Evolutionary conservation across 2,888 invertebrate genomes (phyloP).

Genomic region (Netelia inedita): DNA sequence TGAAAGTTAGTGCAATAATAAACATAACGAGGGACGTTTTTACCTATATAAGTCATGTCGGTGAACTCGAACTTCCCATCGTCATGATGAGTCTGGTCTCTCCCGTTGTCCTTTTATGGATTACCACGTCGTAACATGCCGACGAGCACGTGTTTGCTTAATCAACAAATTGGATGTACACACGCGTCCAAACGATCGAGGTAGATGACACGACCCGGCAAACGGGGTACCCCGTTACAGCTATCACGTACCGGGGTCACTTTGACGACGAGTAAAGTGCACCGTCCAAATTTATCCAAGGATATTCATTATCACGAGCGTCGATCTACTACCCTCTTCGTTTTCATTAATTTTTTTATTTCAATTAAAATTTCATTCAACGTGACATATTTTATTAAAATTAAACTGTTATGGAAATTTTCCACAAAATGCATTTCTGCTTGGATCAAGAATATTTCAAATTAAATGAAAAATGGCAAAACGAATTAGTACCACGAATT

Average conservation of each 20-base stretch:
- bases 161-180: conserved; percentile 68
- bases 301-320: conserved; percentile 1
- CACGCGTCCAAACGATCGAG: conserved; percentile 28
- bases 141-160: conserved; percentile 57
- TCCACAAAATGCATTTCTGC: too few species aligned
- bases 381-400: not conserved
- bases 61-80: not conserved
- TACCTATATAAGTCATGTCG: conserved; percentile 2
- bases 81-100: not conserved
- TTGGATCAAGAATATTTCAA: too few species aligned
- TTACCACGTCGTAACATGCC: conserved; percentile 27
- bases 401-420: too few species aligned
- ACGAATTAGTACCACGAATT: too few species aligned
- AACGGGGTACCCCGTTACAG: conserved; percentile 16
- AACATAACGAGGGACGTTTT: not conserved
- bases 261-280: not conserved
- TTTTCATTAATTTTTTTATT: not conserved
- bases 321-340: not conserved
- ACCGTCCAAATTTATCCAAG: conserved; percentile 10
- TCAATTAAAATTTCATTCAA: not conserved
- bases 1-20: not conserved
- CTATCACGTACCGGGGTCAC: not conserved
- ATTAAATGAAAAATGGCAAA: too few species aligned
- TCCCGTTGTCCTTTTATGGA: conserved; percentile 9
- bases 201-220: conserved; percentile 22